A percentile compares a stretch with the other conserved stretches of the same genome.
Conservation (phyloP, 2,113 vertebrate genomes). For the Eulacestoma nigropectus region DNA sequence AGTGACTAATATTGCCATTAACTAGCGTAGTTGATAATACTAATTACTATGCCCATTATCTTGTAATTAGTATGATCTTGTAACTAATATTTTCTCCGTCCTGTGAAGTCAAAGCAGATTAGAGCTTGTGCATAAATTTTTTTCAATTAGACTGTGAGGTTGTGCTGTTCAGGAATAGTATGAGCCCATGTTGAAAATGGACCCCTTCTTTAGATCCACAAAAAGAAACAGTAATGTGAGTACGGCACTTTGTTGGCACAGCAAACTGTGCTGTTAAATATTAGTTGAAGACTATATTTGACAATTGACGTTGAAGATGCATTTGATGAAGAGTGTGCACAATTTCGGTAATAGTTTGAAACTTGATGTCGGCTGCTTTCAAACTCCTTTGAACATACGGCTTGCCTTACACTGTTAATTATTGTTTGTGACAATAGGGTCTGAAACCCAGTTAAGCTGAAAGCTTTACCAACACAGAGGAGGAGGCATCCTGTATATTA, state of each 20-base stretch:
- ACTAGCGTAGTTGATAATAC: background rate
- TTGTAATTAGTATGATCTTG: background rate
- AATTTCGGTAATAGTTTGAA: background rate
- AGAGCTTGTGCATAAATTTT: background rate
- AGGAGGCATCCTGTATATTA: background rate
- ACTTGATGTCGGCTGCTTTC: background rate
- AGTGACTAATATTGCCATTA: background rate
- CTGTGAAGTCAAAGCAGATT: background rate
- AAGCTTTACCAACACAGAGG: background rate
- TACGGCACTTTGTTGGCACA: background rate
- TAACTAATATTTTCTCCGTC: background rate
- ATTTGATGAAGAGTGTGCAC: background rate
- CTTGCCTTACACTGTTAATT: background rate
- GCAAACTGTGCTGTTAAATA: background rate
- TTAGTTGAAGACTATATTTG: background rate
- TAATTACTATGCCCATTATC: background rate
- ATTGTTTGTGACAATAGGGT: background rate
- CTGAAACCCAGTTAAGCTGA: background rate
- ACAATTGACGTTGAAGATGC: background rate
- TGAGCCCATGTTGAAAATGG: background rate
- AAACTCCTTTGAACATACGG: background rate
- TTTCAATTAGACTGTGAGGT: rapidly evolving
- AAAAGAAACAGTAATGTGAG: background rate
- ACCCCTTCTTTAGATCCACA: background rate
- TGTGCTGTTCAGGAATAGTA: background rate